Percentiles rank a stretch among this genome's conserved stretches.
phyloP scores from a whole-genome alignment of 2,113 vertebrate genomes.

The Melanerpes formicivorus region DNA sequence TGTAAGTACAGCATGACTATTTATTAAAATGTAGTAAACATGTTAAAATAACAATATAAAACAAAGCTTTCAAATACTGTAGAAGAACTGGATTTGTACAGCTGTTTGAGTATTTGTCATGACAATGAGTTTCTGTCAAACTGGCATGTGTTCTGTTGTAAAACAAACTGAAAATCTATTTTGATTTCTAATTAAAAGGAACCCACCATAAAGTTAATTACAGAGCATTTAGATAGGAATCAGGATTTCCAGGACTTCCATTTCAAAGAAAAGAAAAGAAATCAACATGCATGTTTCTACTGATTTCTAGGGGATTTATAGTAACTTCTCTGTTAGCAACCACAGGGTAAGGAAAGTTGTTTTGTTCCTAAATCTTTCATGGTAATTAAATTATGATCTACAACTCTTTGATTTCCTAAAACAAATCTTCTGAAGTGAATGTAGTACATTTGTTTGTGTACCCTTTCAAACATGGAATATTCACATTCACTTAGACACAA shows the following conservation, averaged over 20 bases:
- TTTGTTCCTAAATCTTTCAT: neutral
- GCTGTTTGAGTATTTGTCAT: neutral
- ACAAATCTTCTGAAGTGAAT: neutral
- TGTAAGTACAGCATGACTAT: neutral
- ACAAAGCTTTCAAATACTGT: neutral
- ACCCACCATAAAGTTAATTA: neutral
- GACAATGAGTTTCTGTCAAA: neutral
- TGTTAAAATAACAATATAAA: neutral
- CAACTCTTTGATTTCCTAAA: neutral
- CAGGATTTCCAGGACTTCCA: neutral
- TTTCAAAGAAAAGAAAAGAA: neutral
- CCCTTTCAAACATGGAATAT: neutral
- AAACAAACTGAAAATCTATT: constrained; percentile 1
- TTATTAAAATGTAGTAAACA: neutral
- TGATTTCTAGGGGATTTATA: neutral
- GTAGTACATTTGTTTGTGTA: neutral
- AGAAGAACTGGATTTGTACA: neutral
- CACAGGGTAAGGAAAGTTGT: neutral
- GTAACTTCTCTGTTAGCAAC: neutral
- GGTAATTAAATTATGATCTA: neutral
- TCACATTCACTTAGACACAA: neutral
- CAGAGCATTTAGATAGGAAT: neutral
- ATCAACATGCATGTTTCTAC: neutral
- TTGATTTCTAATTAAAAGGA: constrained; percentile 11
- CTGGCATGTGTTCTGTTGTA: neutral